Evolutionary conservation across 1,140 invertebrate species (phyloP).

Genomic region (Drosophila insularis): DNA sequence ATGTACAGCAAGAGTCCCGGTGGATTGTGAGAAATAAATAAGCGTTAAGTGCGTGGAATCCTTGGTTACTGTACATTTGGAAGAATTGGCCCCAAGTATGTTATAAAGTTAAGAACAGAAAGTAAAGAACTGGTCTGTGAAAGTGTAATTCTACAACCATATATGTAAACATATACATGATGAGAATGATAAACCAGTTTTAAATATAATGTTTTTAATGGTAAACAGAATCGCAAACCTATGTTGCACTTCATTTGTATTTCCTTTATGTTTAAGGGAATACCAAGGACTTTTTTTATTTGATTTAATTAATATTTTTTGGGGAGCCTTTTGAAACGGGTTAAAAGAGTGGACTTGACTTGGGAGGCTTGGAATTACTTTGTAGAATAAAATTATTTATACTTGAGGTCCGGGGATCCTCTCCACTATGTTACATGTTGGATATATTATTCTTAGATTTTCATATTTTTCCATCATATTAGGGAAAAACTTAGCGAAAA

Average conservation of each 20-base stretch:
- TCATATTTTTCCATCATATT: too few species aligned
- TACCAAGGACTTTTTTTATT: not conserved
- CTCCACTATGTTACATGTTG: too few species aligned
- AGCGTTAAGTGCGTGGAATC: not conserved
- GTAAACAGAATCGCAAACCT: constrained; percentile 35
- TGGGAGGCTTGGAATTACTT: too few species aligned
- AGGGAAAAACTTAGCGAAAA: too few species aligned
- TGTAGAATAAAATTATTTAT: too few species aligned
- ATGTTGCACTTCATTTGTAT: not conserved
- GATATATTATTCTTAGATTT: too few species aligned
- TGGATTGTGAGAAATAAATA: constrained; percentile 3
- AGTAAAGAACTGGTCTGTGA: constrained; percentile 25
- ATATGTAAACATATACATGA: constrained; percentile 32
- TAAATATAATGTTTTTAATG: constrained; percentile 57
- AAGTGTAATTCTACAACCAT: constrained; percentile 38
- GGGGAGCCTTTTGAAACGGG: too few species aligned
- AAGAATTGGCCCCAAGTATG: constrained; percentile 20
- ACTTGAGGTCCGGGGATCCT: too few species aligned
- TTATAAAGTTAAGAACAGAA: constrained; percentile 42
- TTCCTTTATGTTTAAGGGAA: not conserved
- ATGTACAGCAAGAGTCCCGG: not conserved
- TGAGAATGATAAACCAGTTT: constrained; percentile 44
- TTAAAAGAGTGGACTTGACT: too few species aligned
- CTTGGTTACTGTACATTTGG: not conserved
- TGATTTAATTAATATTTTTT: not conserved